Evolutionary conservation across 2,888 invertebrate genomes (phyloP), one percentile per base, ranked within the genome.

Genomic region (Erebia epiphron): DNA sequence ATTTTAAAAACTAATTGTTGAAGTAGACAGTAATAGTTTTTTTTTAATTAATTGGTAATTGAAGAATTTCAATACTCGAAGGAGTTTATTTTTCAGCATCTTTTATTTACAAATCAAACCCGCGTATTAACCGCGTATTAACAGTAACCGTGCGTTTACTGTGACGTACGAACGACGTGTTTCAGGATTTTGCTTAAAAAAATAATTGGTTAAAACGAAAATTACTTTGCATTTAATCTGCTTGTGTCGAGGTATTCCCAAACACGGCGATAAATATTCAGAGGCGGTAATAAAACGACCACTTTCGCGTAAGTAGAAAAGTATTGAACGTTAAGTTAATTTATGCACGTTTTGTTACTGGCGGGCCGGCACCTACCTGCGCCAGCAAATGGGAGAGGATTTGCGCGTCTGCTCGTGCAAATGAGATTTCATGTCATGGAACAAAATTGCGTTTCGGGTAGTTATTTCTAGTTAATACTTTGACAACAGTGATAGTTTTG

Each of bases 301-400:
- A 89, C 88, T 90, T 91, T 85, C 84, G 85, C 84, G 88, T 90
- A 89, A 91, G 90, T 90, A 90, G 88, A 83, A 90, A 91, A 90
- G 89, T 90, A 91, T 91, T 89, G 90, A 88, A 90, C 90, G 90
- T 91, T 90, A 90, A 90, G 83, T 87, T 91, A 91, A 92, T 92
- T 92, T 91, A 91, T 92, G 90, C 91, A 86, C 87, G 87, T 89
- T 90, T 89, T 88, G 90, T 89, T 87, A 85, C 87, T 83, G 82
- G 35, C 5, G 35, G 83, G 84, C 84, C 83, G 83, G 84, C 80
- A 83, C 2, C 46, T 46, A 46, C 46, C 46, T 46, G 46, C 81
- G 82, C 82, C 79, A 82, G 76, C 81, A 82, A 85, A 83, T 82
- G 84, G 82, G 82, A 82, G 83, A 58, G 88, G 87, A 87, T 88